Conservation (phyloP, 2,113 vertebrate species). For the Heterotis niloticus region DNA sequence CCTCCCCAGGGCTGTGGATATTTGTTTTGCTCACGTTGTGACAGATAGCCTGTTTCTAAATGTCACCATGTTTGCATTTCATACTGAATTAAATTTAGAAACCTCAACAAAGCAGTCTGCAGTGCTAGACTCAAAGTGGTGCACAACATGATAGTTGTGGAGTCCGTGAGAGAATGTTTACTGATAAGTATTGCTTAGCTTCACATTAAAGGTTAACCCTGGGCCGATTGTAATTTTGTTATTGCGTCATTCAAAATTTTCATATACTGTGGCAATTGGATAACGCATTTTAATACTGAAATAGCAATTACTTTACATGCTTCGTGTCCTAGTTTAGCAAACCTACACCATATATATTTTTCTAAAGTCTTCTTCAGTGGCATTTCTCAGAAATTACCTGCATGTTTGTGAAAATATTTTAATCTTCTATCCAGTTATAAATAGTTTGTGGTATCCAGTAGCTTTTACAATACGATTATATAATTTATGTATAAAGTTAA, state of each 20-base stretch:
- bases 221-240: background rate
- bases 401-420: conserved; percentile 14
- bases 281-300: conserved; percentile 20
- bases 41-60: background rate
- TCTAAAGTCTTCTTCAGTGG: conserved; percentile 13
- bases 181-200: background rate
- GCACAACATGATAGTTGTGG: background rate
- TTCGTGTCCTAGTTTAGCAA: conserved; percentile 13
- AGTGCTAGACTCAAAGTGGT: background rate
- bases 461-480: background rate
- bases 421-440: background rate
- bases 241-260: conserved; percentile 1
- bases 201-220: background rate
- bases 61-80: conserved; percentile 18
- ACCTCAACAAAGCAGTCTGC: conserved; percentile 18
- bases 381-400: conserved; percentile 21
- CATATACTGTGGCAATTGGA: background rate
- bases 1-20: no score
- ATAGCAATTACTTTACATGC: background rate
- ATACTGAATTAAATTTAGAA: conserved; percentile 19
- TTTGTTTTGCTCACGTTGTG: background rate
- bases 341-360: conserved; percentile 24
- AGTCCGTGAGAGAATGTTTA: conserved; percentile 12
- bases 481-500: background rate
- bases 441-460: background rate